Conservation (phyloP, 2,113 vertebrate genomes). For the Crotalus viridis region DNA sequence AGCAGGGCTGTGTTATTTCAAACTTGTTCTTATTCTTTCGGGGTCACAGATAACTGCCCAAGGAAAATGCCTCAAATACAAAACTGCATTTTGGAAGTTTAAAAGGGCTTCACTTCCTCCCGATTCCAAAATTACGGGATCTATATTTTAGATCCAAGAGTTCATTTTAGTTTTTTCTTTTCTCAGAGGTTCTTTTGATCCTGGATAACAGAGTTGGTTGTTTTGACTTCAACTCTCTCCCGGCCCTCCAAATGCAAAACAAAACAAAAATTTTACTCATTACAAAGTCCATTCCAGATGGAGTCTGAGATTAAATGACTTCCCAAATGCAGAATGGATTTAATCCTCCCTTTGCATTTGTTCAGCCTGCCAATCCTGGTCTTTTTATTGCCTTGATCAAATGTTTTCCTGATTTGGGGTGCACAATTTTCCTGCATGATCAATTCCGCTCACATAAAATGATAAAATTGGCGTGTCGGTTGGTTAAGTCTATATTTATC, state of each 20-base stretch:
- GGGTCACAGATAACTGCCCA: constrained; percentile 48
- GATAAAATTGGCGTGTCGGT: neutral
- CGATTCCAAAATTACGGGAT: neutral
- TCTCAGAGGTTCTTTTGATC: neutral
- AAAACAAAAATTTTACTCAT: neutral
- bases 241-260: neutral
- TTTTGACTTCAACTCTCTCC: neutral
- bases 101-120: neutral
- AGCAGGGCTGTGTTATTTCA: constrained; percentile 69
- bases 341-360: neutral
- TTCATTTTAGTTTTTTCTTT: neutral
- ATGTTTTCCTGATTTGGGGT: neutral
- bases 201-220: neutral
- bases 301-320: neutral
- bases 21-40: constrained; percentile 17
- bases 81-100: neutral
- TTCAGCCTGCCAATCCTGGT: neutral
- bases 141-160: neutral
- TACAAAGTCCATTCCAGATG: neutral
- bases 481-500: neutral
- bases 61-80: neutral
- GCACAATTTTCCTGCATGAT: neutral
- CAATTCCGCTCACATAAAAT: neutral
- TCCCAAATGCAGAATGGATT: neutral
- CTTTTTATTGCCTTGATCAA: neutral